Percentiles rank a stretch among this genome's conserved stretches.
These are phyloP conservation scores for Phrynosoma platyrhinos DNA, from an alignment of 2,113 vertebrate species.

Conservation along the genomic window DNA sequence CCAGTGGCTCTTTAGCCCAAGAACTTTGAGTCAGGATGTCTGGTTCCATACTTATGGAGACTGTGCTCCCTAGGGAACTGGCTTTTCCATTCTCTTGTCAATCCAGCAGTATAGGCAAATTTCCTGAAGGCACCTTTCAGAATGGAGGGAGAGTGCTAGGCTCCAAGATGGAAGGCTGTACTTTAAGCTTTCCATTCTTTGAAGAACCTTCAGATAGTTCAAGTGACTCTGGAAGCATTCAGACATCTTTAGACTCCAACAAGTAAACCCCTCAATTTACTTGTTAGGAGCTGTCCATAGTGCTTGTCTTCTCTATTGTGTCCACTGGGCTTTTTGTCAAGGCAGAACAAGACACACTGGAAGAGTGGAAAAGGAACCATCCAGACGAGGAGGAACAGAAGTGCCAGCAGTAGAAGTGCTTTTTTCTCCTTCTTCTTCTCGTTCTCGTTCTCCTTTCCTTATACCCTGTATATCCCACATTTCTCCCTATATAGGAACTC, in stretches of 20 bases:
- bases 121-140: not conserved
- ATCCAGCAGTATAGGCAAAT: not conserved
- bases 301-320: not conserved
- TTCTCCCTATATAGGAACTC: too few species aligned
- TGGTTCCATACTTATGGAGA: not conserved
- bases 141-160: not conserved
- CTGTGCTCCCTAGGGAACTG: not conserved
- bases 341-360: not conserved
- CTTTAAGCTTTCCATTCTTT: not conserved
- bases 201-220: not conserved
- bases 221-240: not conserved
- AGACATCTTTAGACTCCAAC: not conserved
- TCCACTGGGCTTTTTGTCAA: not conserved
- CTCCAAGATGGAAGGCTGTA: not conserved
- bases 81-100: not conserved
- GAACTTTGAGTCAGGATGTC: too few species aligned
- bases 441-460: too few species aligned
- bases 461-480: too few species aligned
- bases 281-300: not conserved
- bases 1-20: not conserved
- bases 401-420: not conserved
- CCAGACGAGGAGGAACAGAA: not conserved
- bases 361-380: not conserved
- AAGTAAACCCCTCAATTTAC: too few species aligned
- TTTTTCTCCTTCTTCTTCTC: too few species aligned